Conservation (phyloP, 2,888 invertebrate species). For the Alitta virens region DNA sequence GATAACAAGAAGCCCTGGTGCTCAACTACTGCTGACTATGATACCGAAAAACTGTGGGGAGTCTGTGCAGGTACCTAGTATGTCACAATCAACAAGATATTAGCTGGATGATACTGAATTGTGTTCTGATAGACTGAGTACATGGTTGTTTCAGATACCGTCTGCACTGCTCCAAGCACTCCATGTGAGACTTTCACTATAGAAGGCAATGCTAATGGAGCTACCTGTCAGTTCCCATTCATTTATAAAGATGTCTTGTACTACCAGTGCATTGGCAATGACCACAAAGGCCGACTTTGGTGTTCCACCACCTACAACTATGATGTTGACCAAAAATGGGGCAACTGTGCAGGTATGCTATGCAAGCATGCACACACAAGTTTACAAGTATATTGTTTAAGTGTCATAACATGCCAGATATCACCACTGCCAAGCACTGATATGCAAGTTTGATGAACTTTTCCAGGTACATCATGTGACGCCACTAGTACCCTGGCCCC, state of each 20-base stretch:
- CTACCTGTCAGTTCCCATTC: conserved; percentile 4
- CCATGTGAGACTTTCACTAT: not conserved
- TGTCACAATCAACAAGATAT: too few relatives aligned
- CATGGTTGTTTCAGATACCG: not conserved
- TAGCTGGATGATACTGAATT: too few relatives aligned
- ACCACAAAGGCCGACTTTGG: conserved; percentile 2
- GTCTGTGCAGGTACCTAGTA: conserved; percentile 7
- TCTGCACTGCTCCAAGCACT: not conserved
- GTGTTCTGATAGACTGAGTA: not conserved
- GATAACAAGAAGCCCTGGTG: conserved; percentile 9
- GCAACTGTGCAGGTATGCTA: conserved; percentile 4
- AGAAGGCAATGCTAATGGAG: not conserved
- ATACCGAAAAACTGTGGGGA: conserved; percentile 8
- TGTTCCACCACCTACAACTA: conserved; percentile 3
- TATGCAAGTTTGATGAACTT: too few relatives aligned
- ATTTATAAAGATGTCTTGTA: conserved; percentile 5
- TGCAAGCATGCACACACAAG: too few relatives aligned
- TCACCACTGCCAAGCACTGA: too few relatives aligned
- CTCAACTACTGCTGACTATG: conserved; percentile 13
- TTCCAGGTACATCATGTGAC: too few relatives aligned
- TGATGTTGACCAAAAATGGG: not conserved
- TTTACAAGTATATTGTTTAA: not conserved
- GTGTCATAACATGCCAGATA: too few relatives aligned
- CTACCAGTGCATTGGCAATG: conserved; percentile 6
- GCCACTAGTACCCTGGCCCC: too few relatives aligned